phyloP scores from a whole-genome alignment of 2,797 vertebrate genomes.

The Myotis daubentonii region DNA sequence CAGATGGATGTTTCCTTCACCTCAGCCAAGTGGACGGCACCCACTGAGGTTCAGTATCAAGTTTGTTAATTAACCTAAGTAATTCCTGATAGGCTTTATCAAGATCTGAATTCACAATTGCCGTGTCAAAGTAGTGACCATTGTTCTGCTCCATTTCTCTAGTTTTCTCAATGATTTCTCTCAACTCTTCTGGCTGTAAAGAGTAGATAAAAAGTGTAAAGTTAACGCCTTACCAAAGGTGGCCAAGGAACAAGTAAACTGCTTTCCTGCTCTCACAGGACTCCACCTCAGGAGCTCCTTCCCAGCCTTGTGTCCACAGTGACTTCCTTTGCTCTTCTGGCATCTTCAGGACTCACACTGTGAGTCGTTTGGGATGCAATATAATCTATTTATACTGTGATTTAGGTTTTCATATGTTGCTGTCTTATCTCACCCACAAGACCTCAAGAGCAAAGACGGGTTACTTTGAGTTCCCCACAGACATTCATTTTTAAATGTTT shows the following conservation, averaged over 20 bases:
- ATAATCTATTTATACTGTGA: not conserved
- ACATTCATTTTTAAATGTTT: slow-evolving; percentile 32
- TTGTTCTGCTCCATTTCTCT: slow-evolving; percentile 98
- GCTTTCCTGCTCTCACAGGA: slow-evolving; percentile 9
- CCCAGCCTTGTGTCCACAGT: not conserved
- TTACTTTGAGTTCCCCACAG: slow-evolving; percentile 32
- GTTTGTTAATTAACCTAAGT: slow-evolving; percentile 96
- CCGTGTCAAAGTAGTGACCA: slow-evolving; percentile 96
- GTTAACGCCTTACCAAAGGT: not conserved
- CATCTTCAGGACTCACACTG: not conserved
- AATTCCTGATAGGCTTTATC: slow-evolving; percentile 95
- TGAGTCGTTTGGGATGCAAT: not conserved
- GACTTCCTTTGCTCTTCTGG: not conserved
- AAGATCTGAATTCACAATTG: slow-evolving; percentile 96
- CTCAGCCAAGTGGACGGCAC: slow-evolving; percentile 97
- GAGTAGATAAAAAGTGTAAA: slow-evolving; percentile 67
- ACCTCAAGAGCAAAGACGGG: not conserved
- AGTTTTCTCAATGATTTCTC: slow-evolving; percentile 98
- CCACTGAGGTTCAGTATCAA: slow-evolving; percentile 99
- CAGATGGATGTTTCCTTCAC: slow-evolving; percentile 82
- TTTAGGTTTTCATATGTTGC: slow-evolving; percentile 34
- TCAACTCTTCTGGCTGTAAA: slow-evolving; percentile 93
- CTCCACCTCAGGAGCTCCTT: not conserved
- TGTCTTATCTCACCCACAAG: not conserved
- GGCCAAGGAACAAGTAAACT: not conserved